Base-by-base conservation (phyloP, 2,888 invertebrate species). In the Cecidostiba fungosa region DNA sequence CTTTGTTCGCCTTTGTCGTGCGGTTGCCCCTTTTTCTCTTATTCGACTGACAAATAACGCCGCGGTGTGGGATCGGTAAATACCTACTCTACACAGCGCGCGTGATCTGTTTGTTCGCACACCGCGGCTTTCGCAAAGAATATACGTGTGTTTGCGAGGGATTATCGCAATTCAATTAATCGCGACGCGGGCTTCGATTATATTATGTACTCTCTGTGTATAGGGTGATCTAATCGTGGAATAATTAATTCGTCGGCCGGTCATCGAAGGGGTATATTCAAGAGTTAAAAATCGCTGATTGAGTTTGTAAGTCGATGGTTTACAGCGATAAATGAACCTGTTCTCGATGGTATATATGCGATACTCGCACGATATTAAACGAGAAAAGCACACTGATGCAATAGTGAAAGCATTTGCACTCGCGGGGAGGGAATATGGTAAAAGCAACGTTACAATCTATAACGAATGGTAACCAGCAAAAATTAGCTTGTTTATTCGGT, bases 1-100 rank as follows among this genome's bases (percentile, higher is more conserved):
- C 84, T 79, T 84, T 74, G 84, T 79, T 74, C 74, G 66, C 10
- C 72, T 72, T 39, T 84, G 77, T 84, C 72, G 23, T 77, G 50
- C 14, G 39, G 50, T 8, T 32, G 69, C 0, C 54, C n/a, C 32
- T 59, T 54, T 39, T 36, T 62, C 32, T n/a, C 77, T 14, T 26
- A 6, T 59, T 59, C n/a, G 54, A 59, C 54, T 59, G 54, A n/a
- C 54, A 59, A 59, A 59, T 59, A 59, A 59, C 54, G 0, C 3
- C n/a, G 47, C 29, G 14, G 29, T 32, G 29, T 19, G 70, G 32
- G 32, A 70, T 32, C 32, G 32, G 70, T n/a, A 70, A 36, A 32
- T 36, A 70, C 43, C n/a, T n/a, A n/a, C n/a, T n/a, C n/a, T 59
- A 3, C 1, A 12, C 47, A 47, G 14, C 14, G 47, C 12, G 8